phyloP scores from a whole-genome alignment of 2,113 vertebrate genomes.

The Mobula hypostoma region DNA sequence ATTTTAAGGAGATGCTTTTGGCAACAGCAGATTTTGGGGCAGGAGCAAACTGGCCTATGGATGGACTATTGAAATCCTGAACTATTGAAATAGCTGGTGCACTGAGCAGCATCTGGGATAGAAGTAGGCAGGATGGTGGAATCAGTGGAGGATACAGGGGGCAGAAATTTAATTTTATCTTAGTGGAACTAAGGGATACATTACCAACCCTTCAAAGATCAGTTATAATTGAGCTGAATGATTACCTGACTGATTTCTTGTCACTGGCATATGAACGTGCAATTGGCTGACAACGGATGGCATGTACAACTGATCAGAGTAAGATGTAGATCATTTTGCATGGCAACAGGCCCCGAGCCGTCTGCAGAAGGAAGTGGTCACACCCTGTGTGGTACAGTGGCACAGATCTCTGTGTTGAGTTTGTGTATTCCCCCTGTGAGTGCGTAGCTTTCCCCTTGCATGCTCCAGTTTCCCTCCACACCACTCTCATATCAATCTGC shows the following conservation, averaged over 20 bases:
- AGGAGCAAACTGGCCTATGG: no score
- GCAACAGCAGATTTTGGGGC: no score
- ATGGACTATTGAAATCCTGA: no score
- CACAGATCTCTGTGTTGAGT: no score
- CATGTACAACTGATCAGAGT: no score
- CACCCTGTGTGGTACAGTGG: background rate
- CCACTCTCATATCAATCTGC: no score
- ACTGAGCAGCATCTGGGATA: background rate
- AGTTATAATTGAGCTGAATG: background rate
- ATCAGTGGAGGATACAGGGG: background rate
- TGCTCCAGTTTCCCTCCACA: no score
- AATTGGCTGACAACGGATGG: no score
- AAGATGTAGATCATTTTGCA: background rate
- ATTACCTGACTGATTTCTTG: background rate
- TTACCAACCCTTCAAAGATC: background rate
- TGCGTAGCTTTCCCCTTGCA: no score
- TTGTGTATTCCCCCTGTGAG: no score
- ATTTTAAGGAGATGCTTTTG: background rate
- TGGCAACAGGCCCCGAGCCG: background rate
- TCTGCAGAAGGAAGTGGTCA: background rate
- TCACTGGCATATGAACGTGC: no score
- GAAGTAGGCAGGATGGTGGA: no score
- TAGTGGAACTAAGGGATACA: background rate
- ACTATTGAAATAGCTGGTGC: background rate
- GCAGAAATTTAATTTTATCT: background rate